phyloP scores from a whole-genome alignment of 2,113 vertebrate genomes.

The Takifugu bimaculatus region DNA sequence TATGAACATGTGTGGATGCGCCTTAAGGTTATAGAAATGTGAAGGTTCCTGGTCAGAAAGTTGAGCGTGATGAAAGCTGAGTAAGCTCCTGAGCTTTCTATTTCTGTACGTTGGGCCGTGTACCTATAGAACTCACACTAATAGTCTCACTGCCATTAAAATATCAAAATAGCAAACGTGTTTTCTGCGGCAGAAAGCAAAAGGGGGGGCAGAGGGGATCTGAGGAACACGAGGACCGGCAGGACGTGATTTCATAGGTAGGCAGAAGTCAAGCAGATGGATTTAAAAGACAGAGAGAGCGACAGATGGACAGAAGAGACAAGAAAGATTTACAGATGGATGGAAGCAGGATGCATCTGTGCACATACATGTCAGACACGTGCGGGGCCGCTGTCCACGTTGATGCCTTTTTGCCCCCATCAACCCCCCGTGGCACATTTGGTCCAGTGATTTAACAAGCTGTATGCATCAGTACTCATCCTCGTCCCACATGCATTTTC shows the following conservation, averaged over 20 bases:
- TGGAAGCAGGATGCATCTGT: conserved; percentile 38
- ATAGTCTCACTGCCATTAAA: conserved; percentile 53
- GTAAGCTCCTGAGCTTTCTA: conserved; percentile 64
- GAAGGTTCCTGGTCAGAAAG: conserved; percentile 62
- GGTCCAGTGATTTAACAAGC: conserved; percentile 64
- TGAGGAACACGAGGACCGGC: conserved; percentile 28
- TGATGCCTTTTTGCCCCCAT: conserved; percentile 38
- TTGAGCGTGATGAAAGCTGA: conserved; percentile 57
- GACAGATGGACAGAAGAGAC: conserved; percentile 42
- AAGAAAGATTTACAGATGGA: conserved; percentile 50
- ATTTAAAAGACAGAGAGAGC: conserved; percentile 22
- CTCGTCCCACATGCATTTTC: conserved; percentile 49
- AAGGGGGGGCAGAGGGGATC: conserved; percentile 49
- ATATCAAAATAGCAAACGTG: conserved; percentile 32
- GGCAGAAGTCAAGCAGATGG: conserved; percentile 43
- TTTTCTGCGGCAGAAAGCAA: conserved; percentile 36
- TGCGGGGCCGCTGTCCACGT: conserved; percentile 39
- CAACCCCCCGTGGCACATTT: conserved; percentile 47
- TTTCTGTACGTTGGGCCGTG: conserved; percentile 61
- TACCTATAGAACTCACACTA: conserved; percentile 46
- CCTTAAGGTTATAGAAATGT: conserved; percentile 51
- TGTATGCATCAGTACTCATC: conserved; percentile 62
- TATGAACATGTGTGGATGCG: conserved; percentile 58
- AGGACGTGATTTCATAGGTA: conserved; percentile 38
- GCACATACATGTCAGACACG: conserved; percentile 41